Conservation (phyloP, 1,140 invertebrate species). For the Aricia agestis region DNA sequence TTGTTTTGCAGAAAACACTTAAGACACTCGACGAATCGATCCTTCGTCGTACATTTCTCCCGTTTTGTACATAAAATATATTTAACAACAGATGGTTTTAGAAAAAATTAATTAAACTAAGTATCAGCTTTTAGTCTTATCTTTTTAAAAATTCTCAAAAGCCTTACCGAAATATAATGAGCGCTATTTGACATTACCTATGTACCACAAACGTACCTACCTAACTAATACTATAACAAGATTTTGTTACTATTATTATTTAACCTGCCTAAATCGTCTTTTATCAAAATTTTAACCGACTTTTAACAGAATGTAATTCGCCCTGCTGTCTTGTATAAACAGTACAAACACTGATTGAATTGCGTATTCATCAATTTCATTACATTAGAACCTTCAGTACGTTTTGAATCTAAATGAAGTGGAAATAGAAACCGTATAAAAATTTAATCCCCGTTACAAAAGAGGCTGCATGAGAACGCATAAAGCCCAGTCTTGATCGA, state of each 20-base stretch:
- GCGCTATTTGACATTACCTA: too few relatives aligned
- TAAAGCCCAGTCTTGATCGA: not conserved
- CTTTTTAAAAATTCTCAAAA: too few relatives aligned
- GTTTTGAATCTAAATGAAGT: slow-evolving; percentile 3
- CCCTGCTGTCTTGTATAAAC: not conserved
- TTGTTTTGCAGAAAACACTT: not conserved
- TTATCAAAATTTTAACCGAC: not conserved
- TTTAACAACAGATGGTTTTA: too few relatives aligned
- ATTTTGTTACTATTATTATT: too few relatives aligned
- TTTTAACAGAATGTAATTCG: not conserved
- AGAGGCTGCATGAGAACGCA: not conserved
- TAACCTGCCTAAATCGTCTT: not conserved
- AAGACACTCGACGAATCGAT: not conserved
- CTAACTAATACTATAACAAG: too few relatives aligned
- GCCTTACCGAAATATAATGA: too few relatives aligned
- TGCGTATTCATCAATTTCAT: not conserved
- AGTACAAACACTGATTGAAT: not conserved
- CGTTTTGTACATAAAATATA: not conserved
- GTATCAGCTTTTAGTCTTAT: too few relatives aligned
- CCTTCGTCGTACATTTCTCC: not conserved
- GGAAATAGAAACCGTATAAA: not conserved
- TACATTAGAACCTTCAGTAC: not conserved
- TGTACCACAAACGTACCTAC: too few relatives aligned
- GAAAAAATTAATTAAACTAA: too few relatives aligned
- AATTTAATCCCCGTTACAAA: slow-evolving; percentile 1